A percentile compares a stretch with the other conserved stretches of the same genome.
These are phyloP conservation scores for Triplophysa siluroides DNA, from an alignment of 2,113 vertebrate species.

Conservation along the genomic window DNA sequence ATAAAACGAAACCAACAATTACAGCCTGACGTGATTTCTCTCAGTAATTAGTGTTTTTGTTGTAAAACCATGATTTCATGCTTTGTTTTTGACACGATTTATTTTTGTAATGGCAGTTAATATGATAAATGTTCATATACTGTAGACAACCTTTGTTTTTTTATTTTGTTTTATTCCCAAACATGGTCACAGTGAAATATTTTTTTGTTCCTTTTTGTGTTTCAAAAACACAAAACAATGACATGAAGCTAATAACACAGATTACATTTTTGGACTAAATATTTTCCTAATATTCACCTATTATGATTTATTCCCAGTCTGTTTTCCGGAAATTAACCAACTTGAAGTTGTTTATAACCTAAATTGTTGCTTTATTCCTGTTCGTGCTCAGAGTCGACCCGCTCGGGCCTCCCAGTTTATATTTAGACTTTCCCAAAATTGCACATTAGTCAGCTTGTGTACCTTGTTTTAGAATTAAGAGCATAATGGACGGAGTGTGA, in stretches of 20 bases:
- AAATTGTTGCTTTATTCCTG: conserved; percentile 47
- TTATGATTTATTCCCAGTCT: conserved; percentile 13
- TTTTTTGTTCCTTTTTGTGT: too few species aligned
- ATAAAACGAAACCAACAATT: neutral
- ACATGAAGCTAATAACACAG: conserved; percentile 30
- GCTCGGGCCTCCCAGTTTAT: conserved; percentile 39
- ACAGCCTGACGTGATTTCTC: neutral
- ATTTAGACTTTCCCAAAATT: conserved; percentile 62
- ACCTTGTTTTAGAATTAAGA: conserved; percentile 70
- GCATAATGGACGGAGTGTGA: conserved; percentile 60
- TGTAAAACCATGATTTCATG: too few species aligned
- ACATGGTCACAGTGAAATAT: too few species aligned
- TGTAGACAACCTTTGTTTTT: too few species aligned
- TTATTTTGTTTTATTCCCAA: too few species aligned
- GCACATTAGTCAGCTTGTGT: conserved; percentile 60
- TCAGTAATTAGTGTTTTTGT: too few species aligned
- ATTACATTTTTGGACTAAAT: conserved; percentile 44
- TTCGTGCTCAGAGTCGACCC: conserved; percentile 15
- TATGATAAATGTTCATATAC: too few species aligned
- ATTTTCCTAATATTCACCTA: too few species aligned
- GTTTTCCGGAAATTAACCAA: conserved; percentile 31
- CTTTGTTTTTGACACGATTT: too few species aligned
- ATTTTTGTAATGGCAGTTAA: too few species aligned
- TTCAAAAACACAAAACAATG: too few species aligned
- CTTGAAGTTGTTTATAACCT: conserved; percentile 48